phyloP scores from a whole-genome alignment of 2,888 invertebrate genomes.

The Psylliodes chrysocephalus region DNA sequence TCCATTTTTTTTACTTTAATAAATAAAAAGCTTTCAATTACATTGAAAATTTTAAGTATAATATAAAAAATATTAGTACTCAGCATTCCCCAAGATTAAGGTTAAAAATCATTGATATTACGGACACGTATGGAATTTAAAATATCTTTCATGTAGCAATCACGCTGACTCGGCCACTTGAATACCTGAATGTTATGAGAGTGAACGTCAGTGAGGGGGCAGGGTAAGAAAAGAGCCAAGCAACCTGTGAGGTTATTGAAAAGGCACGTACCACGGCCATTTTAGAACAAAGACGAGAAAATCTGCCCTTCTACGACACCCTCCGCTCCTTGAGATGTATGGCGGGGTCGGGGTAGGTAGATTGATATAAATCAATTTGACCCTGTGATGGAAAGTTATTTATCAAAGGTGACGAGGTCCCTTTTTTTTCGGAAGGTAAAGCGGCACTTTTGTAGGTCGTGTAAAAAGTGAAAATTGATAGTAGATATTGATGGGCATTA shows the following conservation, averaged over 20 bases:
- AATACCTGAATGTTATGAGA: conserved; percentile 53
- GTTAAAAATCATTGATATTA: conserved; percentile 45
- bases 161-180: conserved; percentile 54
- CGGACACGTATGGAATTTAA: conserved; percentile 55
- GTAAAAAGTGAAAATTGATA: no score
- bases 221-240: conserved; percentile 16
- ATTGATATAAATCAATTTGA: conserved; percentile 28
- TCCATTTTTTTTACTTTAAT: no score
- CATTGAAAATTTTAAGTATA: no score
- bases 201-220: background rate
- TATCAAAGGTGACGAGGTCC: conserved; percentile 16
- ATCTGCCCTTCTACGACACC: conserved; percentile 16
- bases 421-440: conserved; percentile 14
- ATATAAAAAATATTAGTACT: no score
- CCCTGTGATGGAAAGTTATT: conserved; percentile 16
- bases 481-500: no score
- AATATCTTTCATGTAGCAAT: conserved; percentile 55
- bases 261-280: conserved; percentile 54
- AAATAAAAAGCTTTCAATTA: no score
- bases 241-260: conserved; percentile 55
- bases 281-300: conserved; percentile 48
- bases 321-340: background rate
- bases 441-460: background rate
- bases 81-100: conserved; percentile 1
- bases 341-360: conserved; percentile 17